A percentile compares a stretch with the other conserved stretches of the same genome.
Evolutionary conservation across 2,888 invertebrate genomes (phyloP).

Genomic region (Agrotis ipsilon): DNA sequence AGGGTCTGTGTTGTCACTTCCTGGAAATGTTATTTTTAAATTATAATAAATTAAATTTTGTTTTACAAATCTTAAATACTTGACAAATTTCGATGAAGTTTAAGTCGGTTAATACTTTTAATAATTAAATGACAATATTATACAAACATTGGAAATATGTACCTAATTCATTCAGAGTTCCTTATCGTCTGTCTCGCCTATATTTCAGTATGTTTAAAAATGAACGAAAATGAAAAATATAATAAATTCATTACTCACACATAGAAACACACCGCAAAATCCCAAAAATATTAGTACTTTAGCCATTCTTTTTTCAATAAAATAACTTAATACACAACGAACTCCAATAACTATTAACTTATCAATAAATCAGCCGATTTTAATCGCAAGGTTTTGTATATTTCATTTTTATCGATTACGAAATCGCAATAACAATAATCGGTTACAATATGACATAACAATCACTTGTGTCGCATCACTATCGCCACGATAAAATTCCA

Average conservation of each 20-base stretch:
- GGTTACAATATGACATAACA: constrained; percentile 52
- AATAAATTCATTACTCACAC: constrained; percentile 57
- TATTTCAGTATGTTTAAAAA: not conserved
- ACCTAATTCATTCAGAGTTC: no score
- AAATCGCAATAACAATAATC: constrained; percentile 60
- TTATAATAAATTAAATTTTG: no score
- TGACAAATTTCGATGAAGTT: no score
- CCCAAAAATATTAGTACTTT: constrained; percentile 49
- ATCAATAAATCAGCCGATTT: constrained; percentile 67
- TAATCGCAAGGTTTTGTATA: constrained; percentile 71
- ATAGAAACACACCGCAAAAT: constrained; percentile 54
- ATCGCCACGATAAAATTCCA: constrained; percentile 29
- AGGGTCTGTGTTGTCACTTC: constrained; percentile 33
- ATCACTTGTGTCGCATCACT: constrained; percentile 38
- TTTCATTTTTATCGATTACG: constrained; percentile 67
- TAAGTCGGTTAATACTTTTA: no score
- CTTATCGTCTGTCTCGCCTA: no score
- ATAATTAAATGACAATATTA: no score
- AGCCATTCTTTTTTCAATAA: constrained; percentile 60
- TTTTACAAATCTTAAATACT: no score
- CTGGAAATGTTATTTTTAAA: constrained; percentile 45
- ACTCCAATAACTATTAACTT: constrained; percentile 56
- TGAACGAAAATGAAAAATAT: not conserved
- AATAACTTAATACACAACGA: constrained; percentile 57
- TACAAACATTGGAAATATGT: no score